A percentile compares a stretch with the other conserved stretches of the same genome.
phyloP scores from a whole-genome alignment of 2,888 invertebrate species.

The Heliconius ethilla region DNA sequence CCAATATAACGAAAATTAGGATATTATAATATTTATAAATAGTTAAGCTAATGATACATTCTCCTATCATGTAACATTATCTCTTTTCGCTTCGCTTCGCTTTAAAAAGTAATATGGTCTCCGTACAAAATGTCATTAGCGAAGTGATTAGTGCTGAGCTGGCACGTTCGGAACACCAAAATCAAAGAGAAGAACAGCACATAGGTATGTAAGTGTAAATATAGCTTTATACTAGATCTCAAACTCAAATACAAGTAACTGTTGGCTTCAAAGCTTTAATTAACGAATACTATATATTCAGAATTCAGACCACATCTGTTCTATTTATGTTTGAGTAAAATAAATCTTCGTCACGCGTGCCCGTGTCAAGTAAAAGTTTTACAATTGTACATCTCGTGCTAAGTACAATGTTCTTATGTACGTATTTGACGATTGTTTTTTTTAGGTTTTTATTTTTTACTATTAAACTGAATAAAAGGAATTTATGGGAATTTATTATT shows the following conservation, averaged over 20 bases:
- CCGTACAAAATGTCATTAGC: too few relatives aligned
- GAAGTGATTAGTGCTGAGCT: too few relatives aligned
- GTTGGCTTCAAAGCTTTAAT: not conserved
- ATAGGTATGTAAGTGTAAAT: not conserved
- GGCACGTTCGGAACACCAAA: too few relatives aligned
- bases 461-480: not conserved
- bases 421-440: not conserved
- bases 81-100: too few relatives aligned
- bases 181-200: too few relatives aligned
- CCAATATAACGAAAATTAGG: too few relatives aligned
- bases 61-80: too few relatives aligned
- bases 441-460: not conserved
- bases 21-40: too few relatives aligned
- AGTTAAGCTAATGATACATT: too few relatives aligned
- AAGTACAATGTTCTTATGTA: not conserved
- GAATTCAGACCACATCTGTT: constrained; percentile 2
- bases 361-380: constrained; percentile 5
- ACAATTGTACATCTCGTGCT: not conserved
- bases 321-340: constrained; percentile 14
- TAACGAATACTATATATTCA: not conserved
- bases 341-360: not conserved
- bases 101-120: too few relatives aligned
- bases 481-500: too few relatives aligned
- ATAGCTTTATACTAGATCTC: not conserved
- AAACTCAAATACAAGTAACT: not conserved